Base-by-base conservation (phyloP, 2,113 vertebrate species). In the Myotis yumanensis region DNA sequence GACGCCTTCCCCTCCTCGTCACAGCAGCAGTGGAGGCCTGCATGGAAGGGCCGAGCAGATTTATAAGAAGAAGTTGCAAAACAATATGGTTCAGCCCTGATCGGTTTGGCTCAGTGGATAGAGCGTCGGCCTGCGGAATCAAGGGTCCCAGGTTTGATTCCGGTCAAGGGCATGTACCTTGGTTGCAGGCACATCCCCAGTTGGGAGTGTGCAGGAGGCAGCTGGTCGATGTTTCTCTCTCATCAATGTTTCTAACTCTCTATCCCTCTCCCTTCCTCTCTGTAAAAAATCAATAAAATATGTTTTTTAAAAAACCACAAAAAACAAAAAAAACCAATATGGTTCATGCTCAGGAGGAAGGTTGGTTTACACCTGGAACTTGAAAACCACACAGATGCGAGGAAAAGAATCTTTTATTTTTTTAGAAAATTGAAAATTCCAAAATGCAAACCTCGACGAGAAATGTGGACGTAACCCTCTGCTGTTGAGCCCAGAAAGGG, bases 1-100 rank as follows among this genome's bases (percentile, higher is more conserved):
- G 96, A 93, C 94, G 96, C 97, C 97, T 95, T 88, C 73, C 90
- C 95, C 93, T 96, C 92, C 92, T 97, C 86, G 90, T 96, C 94
- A 54, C 91, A 79, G 91, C 57, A 84, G 93, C 92, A 96, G 93
- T 77, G 95, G 76, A 96, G 86, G 86, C 95, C 93, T 95, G 91
- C 95, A 81, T 48, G 93, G 83, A 94, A 86, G 43, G 82, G 40
- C 54, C 79, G 90, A 86, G 83, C 86, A 54, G 52, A 94, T 96
- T 93, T 87, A 68, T 81, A 73, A 46, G 48, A 68, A 71, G 71
- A 96, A 73, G 3, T 11, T 93, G 62, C 84, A 52, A 64, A 85
- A 51, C 69, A 71, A 14, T 77, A 32, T 28, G 17, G 20, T n/a
- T 48, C 66, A 25, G 40, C 40, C 40, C 40, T 43, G 1, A 43